Evolutionary conservation across 1,140 invertebrate genomes (phyloP), one percentile per base, ranked within the genome.

Genomic region (Coptotermes formosanus): DNA sequence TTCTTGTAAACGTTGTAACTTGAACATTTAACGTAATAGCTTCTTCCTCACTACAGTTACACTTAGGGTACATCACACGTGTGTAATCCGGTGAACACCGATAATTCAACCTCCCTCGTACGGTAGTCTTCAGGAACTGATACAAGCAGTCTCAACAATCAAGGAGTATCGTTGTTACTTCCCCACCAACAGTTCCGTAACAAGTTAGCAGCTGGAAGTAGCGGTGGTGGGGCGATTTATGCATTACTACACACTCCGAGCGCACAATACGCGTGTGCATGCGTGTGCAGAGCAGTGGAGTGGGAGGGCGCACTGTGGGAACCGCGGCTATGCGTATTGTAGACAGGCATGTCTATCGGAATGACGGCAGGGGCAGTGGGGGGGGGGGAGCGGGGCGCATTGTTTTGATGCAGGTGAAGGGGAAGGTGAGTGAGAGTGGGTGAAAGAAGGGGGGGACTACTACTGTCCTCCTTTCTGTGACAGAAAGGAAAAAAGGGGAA

Each of bases 361-460:
- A 75, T 75, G 64, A 30, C 7, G 64, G n/a, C n/a, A 30, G 64
- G 64, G 64, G 19, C 59, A 48, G 45, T 8, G 45, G 45, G 45
- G 52, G 2, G 19, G 19, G 3, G 14, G 25, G 30, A n/a, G 64
- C 2, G 64, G 64, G 4, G 6, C 3, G 25, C n/a, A 75, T 75
- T 75, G 64, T 75, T 75, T 75, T 75, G 64, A 75, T 30, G 64
- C 64, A 75, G 64, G 64, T 75, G 25, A 75, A 75, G 64, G n/a
- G 64, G n/a, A 14, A 75, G 64, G 25, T 75, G 25, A 25, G 7
- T 14, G 30, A 2, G 64, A 75, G 64, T 30, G 64, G 64, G 64
- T n/a, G 64, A 75, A 30, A n/a, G 64, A 12, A 30, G 64, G n/a
- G 64, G 21, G 2, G n/a, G n/a, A 8, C 6, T 30, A n/a, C 16